These are phyloP conservation scores for Thamnaconus septentrionalis DNA, from an alignment of 2,113 vertebrate species.

Conservation along the genomic window DNA sequence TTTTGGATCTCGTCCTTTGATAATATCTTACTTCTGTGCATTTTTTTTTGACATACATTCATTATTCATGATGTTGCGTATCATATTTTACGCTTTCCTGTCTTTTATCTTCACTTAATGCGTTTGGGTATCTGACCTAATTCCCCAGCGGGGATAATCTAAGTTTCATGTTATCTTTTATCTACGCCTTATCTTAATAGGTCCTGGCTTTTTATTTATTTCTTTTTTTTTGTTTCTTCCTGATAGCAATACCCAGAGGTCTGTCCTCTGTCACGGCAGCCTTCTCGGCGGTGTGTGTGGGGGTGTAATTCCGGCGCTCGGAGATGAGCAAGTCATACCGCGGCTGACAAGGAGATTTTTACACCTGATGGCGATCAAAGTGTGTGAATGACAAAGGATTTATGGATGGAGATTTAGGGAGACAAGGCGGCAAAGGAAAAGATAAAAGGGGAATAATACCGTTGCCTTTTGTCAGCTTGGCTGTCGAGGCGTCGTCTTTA, in stretches of 20 bases:
- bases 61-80: conserved; percentile 17
- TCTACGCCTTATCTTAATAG: conserved; percentile 60
- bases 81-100: conserved; percentile 28
- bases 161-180: conserved; percentile 53
- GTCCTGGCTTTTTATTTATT: conserved; percentile 42
- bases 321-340: conserved; percentile 18
- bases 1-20: not conserved
- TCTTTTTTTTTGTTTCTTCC: not conserved
- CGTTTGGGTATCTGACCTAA: conserved; percentile 41
- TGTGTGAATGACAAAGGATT: conserved; percentile 24
- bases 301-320: conserved; percentile 4
- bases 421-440: conserved; percentile 21
- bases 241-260: conserved; percentile 34
- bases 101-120: conserved; percentile 36
- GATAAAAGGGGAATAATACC: conserved; percentile 12
- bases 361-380: conserved; percentile 62
- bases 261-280: conserved; percentile 11
- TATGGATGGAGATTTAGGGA: conserved; percentile 37
- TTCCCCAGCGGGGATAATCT: conserved; percentile 52
- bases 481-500: conserved; percentile 4
- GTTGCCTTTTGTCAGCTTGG: conserved; percentile 21
- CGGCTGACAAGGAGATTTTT: conserved; percentile 38
- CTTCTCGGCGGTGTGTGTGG: conserved; percentile 28
- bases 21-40: not conserved
- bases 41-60: conserved; percentile 4